These are phyloP conservation scores for Drosophila tristis DNA, from an alignment of 1,140 invertebrate genomes.

Conservation along the genomic window DNA sequence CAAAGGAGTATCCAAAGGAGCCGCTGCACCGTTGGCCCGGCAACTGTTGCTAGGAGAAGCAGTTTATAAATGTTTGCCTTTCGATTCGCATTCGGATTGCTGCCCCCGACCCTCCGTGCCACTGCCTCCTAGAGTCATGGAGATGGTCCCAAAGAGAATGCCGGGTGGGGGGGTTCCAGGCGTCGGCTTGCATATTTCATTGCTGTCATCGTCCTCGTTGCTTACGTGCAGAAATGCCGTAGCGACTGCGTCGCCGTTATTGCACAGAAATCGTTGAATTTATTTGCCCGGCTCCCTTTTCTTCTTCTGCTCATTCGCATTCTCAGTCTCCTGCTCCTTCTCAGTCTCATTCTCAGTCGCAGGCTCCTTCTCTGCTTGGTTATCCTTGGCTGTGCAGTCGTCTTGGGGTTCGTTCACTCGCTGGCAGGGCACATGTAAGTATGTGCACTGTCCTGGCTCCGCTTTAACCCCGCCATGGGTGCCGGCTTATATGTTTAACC, in stretches of 20 bases:
- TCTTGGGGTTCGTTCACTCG: constrained; percentile 71
- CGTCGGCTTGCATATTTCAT: constrained; percentile 46
- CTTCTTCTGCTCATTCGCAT: not conserved
- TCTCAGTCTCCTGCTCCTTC: constrained; percentile 5
- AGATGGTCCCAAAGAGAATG: constrained; percentile 16
- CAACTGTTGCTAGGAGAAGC: constrained; percentile 61
- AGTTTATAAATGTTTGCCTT: constrained; percentile 48
- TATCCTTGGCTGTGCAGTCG: constrained; percentile 27
- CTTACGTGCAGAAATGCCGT: constrained; percentile 69
- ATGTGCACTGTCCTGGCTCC: constrained; percentile 7
- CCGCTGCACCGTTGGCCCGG: constrained; percentile 37
- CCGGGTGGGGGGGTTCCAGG: constrained; percentile 1
- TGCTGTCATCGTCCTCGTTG: constrained; percentile 56
- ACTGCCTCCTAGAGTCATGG: constrained; percentile 11
- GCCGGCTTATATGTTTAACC: constrained; percentile 70
- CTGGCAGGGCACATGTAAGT: constrained; percentile 54
- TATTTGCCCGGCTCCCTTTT: constrained; percentile 48
- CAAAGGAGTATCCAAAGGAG: not conserved
- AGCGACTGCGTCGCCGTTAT: constrained; percentile 41
- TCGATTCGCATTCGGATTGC: constrained; percentile 22
- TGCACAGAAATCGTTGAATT: constrained; percentile 63
- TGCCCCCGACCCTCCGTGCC: not conserved
- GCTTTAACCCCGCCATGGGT: constrained; percentile 3
- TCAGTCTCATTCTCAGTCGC: not conserved
- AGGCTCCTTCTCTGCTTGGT: constrained; percentile 3